phyloP scores from a whole-genome alignment of 1,140 invertebrate genomes.

The Ceratina australensis region DNA sequence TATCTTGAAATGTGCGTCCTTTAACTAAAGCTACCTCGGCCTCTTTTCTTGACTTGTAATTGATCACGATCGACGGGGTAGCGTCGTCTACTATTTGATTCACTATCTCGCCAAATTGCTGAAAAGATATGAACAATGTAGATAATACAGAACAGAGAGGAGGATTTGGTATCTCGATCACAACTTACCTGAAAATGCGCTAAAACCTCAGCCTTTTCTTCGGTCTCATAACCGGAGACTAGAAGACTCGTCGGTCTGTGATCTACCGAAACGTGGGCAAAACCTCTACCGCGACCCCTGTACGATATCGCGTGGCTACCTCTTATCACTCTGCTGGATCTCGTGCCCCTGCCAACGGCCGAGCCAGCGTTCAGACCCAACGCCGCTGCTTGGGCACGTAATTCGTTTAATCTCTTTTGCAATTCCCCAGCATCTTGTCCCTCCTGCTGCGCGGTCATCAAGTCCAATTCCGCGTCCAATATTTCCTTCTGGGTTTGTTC shows the following conservation, averaged over 20 bases:
- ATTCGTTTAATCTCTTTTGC: constrained; percentile 84
- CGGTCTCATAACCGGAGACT: constrained; percentile 87
- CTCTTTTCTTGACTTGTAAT: constrained; percentile 86
- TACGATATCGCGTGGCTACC: constrained; percentile 68
- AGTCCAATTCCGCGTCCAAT: constrained; percentile 92
- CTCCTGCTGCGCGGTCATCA: constrained; percentile 90
- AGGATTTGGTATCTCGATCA: background rate
- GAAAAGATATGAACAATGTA: constrained; percentile 49
- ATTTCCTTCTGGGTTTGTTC: constrained; percentile 90
- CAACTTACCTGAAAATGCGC: constrained; percentile 85
- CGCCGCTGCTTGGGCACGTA: constrained; percentile 83
- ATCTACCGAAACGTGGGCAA: constrained; percentile 86
- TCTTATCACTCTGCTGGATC: constrained; percentile 66
- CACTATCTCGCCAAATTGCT: constrained; percentile 87
- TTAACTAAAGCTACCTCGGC: constrained; percentile 85
- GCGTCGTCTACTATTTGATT: constrained; percentile 84
- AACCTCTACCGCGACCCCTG: constrained; percentile 74
- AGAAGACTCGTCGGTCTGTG: constrained; percentile 89
- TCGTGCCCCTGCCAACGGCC: constrained; percentile 58
- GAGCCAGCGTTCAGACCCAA: constrained; percentile 70
- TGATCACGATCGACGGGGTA: constrained; percentile 84
- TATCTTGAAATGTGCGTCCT: constrained; percentile 84
- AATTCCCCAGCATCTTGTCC: constrained; percentile 88
- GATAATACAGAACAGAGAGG: background rate
- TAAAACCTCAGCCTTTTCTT: constrained; percentile 85